phyloP scores from a whole-genome alignment of 35 echinoderm and acorn worm species.

The Diadema setosum region DNA sequence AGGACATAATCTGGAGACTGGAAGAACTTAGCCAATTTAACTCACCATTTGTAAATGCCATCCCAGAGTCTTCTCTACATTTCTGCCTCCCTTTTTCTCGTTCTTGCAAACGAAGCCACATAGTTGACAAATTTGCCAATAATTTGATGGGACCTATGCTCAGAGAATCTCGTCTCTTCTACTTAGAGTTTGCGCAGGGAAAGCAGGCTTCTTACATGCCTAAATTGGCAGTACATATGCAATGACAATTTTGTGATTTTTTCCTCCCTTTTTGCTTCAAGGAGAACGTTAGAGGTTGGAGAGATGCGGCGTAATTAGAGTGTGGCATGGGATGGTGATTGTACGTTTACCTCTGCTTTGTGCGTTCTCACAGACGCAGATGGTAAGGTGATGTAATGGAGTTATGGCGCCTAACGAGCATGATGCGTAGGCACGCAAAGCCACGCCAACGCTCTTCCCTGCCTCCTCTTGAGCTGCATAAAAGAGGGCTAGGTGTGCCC shows the following conservation, averaged over 20 bases:
- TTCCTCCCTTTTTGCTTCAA: not conserved
- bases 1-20: not conserved
- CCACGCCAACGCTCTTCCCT: not conserved
- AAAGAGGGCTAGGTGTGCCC: no score
- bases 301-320: not conserved
- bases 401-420: not conserved
- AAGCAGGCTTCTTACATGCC: no score
- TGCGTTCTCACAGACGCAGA: not conserved
- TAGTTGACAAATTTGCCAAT: not conserved
- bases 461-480: not conserved
- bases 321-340: not conserved
- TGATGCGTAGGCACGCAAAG: not conserved
- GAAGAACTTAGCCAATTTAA: not conserved
- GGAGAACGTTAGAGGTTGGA: not conserved
- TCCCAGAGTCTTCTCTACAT: not conserved
- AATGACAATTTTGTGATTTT: not conserved
- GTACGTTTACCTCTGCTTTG: not conserved
- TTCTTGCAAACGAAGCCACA: not conserved
- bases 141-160: not conserved
- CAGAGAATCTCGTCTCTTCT: not conserved
- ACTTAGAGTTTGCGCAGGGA: not conserved
- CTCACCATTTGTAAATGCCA: not conserved
- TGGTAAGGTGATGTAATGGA: not conserved
- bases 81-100: not conserved
- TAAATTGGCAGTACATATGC: not conserved